Evolutionary conservation across 2,797 vertebrate genomes (phyloP).

Genomic region (Sus cebifrons): DNA sequence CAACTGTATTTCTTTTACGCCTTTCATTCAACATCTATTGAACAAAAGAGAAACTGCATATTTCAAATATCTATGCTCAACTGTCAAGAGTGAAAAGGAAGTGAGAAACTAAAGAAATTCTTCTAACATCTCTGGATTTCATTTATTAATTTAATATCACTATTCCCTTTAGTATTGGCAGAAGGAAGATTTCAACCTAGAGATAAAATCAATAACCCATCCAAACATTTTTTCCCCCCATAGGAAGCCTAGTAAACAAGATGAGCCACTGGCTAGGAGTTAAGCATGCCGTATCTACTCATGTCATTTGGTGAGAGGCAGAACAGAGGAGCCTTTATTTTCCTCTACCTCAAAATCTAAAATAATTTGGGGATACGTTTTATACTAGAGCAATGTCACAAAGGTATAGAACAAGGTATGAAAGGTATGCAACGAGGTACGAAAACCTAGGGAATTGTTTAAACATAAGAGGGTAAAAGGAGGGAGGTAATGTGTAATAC

Average conservation of each 20-base stretch:
- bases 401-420: not conserved
- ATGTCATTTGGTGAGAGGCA: not conserved
- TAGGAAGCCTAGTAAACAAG: constrained; percentile 7
- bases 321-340: not conserved
- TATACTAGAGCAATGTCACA: constrained; percentile 51
- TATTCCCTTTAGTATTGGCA: constrained; percentile 9
- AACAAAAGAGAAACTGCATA: not conserved
- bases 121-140: constrained; percentile 26
- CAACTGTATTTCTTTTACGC: not conserved
- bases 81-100: constrained; percentile 31
- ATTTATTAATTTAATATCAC: constrained; percentile 43
- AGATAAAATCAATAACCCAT: not conserved
- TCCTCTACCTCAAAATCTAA: constrained; percentile 16
- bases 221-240: not conserved
- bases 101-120: constrained; percentile 17
- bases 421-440: not conserved
- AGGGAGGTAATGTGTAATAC: not conserved
- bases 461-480: not conserved
- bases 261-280: not conserved
- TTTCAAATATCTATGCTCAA: not conserved
- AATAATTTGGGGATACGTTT: not conserved
- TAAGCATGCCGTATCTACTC: not conserved
- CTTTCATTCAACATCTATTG: not conserved
- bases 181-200: constrained; percentile 16
- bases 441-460: not conserved